phyloP scores from a whole-genome alignment of 1,140 invertebrate species.

The Caenorhabditis remanei region DNA sequence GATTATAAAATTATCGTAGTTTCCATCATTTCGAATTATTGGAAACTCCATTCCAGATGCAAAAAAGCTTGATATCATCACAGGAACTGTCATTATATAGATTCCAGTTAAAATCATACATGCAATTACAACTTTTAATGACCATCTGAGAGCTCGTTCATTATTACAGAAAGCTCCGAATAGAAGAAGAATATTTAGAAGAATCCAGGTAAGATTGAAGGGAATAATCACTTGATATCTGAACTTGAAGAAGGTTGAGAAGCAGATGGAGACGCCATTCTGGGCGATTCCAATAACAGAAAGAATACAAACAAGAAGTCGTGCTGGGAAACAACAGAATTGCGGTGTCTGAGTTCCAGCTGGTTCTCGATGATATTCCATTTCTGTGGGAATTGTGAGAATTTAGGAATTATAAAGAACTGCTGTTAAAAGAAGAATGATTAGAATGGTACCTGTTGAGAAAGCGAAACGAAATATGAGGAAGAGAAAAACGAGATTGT shows the following conservation, averaged over 20 bases:
- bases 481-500: too few species aligned
- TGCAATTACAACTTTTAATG: background rate
- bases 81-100: background rate
- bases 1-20: background rate
- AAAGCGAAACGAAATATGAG: too few species aligned
- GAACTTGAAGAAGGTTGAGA: background rate
- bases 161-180: slow-evolving; percentile 21
- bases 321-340: slow-evolving; percentile 17
- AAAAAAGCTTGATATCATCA: background rate
- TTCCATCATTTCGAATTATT: background rate
- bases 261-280: background rate
- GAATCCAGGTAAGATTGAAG: background rate
- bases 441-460: too few species aligned
- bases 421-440: background rate
- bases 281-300: background rate
- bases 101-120: slow-evolving; percentile 5
- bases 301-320: slow-evolving; percentile 18
- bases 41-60: background rate
- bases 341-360: background rate
- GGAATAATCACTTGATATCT: background rate
- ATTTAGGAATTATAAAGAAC: background rate
- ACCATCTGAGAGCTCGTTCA: slow-evolving; percentile 22
- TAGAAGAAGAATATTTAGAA: slow-evolving; percentile 22
- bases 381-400: background rate
- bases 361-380: slow-evolving; percentile 25